Base-by-base conservation (phyloP, 2,888 invertebrate species). In the Phasia obesa region DNA sequence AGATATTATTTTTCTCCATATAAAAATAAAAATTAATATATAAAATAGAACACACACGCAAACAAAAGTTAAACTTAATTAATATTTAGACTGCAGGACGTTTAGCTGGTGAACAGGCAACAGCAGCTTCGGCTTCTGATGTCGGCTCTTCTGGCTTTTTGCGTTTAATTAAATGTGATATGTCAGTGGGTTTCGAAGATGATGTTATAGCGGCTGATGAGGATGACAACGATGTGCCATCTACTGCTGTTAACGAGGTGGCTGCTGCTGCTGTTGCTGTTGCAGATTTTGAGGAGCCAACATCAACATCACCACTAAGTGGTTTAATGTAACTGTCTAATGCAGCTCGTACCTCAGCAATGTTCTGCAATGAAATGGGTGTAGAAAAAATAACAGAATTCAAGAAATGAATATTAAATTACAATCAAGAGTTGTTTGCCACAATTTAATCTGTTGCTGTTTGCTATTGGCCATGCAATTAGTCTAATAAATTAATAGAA, bases 161-260 rank as follows among this genome's bases (percentile, higher is more conserved):
- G 85, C 95, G 92, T 87, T 94, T 95, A 84, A 97, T 95, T 77
- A 97, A 93, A 91, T 97, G 97, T 0, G 96, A 95, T 84, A 97
- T 97, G 88, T 97, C 94, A 11, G 93, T 94, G 0, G 93, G 95
- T 27, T 94, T 94, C 21, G 91, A 88, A 64, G 90, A 88, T 87
- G 94, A 94, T 21, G 93, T 90, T 19, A 92, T 90, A 4, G 91
- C 85, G 53, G 88, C 82, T 19, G 87, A 79, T 11, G 86, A 83
- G 9, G 74, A 74, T 4, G 84, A 51, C 19, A 76, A 85, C 4
- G 88, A 76, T 4, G 88, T 65, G 31, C 53, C 76, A 59, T 69
- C 60, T 53, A 80, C 79, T 53, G 81, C 79, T 7, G 87, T 87
- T 3, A 90, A 87, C 1, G 88, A 85, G 11, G 85, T 7, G 49